Percentiles rank a stretch among this genome's conserved stretches.
These are phyloP conservation scores for Andricus grossulariae DNA, from an alignment of 1,140 invertebrate species.

Conservation along the genomic window DNA sequence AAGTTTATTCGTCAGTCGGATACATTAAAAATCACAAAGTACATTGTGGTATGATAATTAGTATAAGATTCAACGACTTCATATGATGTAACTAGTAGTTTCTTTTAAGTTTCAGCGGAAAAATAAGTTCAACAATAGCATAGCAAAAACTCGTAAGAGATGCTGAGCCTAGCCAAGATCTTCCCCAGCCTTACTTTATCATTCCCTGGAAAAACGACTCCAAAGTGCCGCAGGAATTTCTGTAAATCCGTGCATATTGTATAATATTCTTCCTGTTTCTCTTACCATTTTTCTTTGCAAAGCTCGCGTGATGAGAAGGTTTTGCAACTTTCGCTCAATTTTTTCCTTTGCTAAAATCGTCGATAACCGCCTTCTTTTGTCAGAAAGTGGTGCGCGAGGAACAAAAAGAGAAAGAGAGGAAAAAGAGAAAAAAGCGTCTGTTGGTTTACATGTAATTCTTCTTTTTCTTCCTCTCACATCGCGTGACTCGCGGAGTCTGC, in stretches of 20 bases:
- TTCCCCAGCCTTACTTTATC: too few species aligned
- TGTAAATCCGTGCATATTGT: too few species aligned
- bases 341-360: background rate
- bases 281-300: background rate
- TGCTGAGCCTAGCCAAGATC: too few species aligned
- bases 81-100: too few species aligned
- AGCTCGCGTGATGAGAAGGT: constrained; percentile 6
- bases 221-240: too few species aligned
- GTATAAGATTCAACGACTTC: too few species aligned
- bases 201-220: too few species aligned
- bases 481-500: constrained; percentile 22
- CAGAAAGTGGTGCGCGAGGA: constrained; percentile 27
- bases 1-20: background rate
- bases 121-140: too few species aligned
- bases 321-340: background rate
- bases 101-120: too few species aligned
- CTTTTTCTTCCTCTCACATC: constrained; percentile 4
- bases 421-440: constrained; percentile 17
- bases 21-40: background rate
- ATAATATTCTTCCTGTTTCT: background rate
- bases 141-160: too few species aligned
- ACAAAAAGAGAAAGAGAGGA: constrained; percentile 29
- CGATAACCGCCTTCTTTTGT: background rate
- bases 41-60: too few species aligned
- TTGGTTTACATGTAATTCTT: constrained; percentile 31